Conservation (phyloP, 2,113 vertebrate species). For the Aramus guarauna region DNA sequence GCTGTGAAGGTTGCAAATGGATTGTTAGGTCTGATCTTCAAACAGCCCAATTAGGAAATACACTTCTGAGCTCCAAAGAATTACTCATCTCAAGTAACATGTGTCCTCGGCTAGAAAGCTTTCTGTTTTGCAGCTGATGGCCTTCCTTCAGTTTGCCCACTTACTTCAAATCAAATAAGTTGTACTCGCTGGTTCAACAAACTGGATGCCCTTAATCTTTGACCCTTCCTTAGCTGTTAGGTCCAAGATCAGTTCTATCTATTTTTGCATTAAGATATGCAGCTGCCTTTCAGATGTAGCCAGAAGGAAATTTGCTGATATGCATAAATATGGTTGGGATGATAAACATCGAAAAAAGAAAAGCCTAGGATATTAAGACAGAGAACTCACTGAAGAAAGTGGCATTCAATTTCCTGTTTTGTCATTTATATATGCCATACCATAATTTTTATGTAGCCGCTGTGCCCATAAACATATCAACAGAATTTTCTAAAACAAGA, state of each 20-base stretch:
- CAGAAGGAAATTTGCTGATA: conserved; percentile 71
- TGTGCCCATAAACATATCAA: conserved; percentile 62
- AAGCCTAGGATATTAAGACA: conserved; percentile 58
- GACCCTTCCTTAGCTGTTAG: background rate
- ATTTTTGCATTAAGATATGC: conserved; percentile 40
- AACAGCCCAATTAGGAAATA: background rate
- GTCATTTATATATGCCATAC: conserved; percentile 58
- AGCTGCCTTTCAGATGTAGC: conserved; percentile 64
- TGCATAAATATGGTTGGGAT: conserved; percentile 65
- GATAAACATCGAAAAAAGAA: conserved; percentile 66
- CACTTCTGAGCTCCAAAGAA: background rate
- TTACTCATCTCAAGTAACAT: background rate
- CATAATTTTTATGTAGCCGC: conserved; percentile 58
- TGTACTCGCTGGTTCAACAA: background rate
- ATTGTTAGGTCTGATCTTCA: background rate
- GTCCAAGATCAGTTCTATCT: conserved; percentile 34
- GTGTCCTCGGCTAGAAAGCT: background rate
- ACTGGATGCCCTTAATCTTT: background rate
- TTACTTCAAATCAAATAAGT: background rate
- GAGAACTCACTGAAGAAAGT: conserved; percentile 43
- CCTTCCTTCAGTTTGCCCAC: background rate
- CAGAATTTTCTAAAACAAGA: conserved; percentile 62
- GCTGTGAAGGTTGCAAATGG: background rate
- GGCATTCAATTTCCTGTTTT: conserved; percentile 71
- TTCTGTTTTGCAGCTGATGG: background rate